Conservation (phyloP, 1,140 invertebrate species). For the Drosophila prosaltans region DNA sequence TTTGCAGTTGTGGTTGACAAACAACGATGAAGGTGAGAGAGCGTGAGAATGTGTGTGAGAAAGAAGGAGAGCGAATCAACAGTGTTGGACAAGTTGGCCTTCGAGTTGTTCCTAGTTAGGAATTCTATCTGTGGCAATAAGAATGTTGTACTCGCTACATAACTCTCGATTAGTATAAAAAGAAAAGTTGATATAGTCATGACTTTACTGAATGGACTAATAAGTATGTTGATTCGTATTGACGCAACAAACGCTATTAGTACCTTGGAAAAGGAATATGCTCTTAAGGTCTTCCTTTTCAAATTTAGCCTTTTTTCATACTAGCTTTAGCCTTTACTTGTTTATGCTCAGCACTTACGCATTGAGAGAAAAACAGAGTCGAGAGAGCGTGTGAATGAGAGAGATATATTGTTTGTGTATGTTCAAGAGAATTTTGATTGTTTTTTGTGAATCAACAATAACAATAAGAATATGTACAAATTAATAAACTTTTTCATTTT, state of each 20-base stretch:
- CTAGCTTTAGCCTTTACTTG: not conserved
- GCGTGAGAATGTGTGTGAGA: constrained; percentile 11
- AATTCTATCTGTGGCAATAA: not conserved
- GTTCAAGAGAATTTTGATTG: constrained; percentile 13
- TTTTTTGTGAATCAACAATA: constrained; percentile 48
- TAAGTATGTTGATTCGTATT: too few species aligned
- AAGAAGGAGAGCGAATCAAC: constrained; percentile 18
- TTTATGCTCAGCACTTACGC: not conserved
- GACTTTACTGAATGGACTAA: too few species aligned
- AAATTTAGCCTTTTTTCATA: too few species aligned
- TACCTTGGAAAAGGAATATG: too few species aligned
- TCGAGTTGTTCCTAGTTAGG: not conserved
- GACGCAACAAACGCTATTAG: too few species aligned
- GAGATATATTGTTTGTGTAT: constrained; percentile 2
- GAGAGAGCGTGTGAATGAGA: not conserved
- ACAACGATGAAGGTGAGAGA: constrained; percentile 91
- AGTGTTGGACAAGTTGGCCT: constrained; percentile 5
- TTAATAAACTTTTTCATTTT: constrained; percentile 74
- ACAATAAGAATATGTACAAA: constrained; percentile 79
- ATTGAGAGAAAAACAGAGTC: not conserved
- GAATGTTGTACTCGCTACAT: not conserved
- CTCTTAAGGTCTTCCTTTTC: too few species aligned
- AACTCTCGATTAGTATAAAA: too few species aligned
- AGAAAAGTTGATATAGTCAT: too few species aligned
- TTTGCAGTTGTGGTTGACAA: constrained; percentile 94